Base-by-base conservation (phyloP, 2,888 invertebrate genomes). In the Rhamnusium bicolor region DNA sequence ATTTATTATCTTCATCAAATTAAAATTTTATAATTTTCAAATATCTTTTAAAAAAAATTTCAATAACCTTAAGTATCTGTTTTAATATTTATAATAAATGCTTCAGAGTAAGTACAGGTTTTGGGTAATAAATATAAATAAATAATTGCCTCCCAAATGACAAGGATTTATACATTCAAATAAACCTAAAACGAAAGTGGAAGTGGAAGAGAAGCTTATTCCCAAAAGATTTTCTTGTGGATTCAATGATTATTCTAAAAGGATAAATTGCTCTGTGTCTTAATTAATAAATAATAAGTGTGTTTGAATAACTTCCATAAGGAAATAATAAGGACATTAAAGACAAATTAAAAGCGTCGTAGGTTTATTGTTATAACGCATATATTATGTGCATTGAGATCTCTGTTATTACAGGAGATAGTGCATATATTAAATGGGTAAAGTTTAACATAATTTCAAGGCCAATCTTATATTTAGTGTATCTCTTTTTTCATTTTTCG, bases 241-340 rank as follows among this genome's bases (percentile, higher is more conserved):
- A 61, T 61, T 61, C 61, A 46, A 46, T 46, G 61, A 14, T n/a
- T 61, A 21, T 46, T 46, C 46, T 61, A 46, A 61, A 61, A 46
- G 46, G 61, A 61, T 61, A 61, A 46, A 46, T 61, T n/a, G 46
- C 61, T 61, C 21, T 46, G n/a, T 40, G 61, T 61, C 61, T 61
- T 61, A 61, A 61, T 61, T 61, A 61, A 61, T 61, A 61, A 40
- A 61, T 46, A 61, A 61, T 61, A 46, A 61, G 46, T 61, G 61
- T n/a, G 8, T n/a, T 18, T 18, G 40, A 0, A 4, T 40, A 40
- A 40, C n/a, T 40, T 40, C 12, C 40, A 40, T 7, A 2, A 32
- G 10, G 12, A 32, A 32, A n/a, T 3, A n/a, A 40, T n/a, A 40
- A n/a, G 40, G n/a, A 40, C n/a, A 10, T 40, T 40, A 1, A 40